phyloP scores from a whole-genome alignment of 2,888 invertebrate genomes.

The Alentia gelatinosa region DNA sequence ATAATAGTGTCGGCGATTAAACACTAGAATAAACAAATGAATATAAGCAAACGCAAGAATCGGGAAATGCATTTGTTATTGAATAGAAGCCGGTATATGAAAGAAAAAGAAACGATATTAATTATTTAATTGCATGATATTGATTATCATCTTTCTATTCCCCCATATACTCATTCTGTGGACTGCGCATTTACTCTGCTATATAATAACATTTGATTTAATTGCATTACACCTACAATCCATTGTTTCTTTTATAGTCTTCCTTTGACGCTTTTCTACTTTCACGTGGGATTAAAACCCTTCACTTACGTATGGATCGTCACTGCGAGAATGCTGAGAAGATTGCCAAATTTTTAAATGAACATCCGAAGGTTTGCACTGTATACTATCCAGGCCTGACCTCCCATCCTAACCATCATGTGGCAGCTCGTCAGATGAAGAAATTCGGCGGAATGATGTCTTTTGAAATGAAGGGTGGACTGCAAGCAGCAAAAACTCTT shows the following conservation, averaged over 20 bases:
- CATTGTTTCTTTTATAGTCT: conserved; percentile 59
- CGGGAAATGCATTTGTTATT: too few species aligned
- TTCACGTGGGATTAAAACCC: conserved; percentile 90
- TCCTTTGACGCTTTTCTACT: conserved; percentile 61
- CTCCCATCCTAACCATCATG: conserved; percentile 74
- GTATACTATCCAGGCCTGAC: conserved; percentile 86
- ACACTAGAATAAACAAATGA: too few species aligned
- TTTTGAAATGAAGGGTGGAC: conserved; percentile 90
- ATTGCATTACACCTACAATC: too few species aligned
- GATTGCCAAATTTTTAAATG: conserved; percentile 90
- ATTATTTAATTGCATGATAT: too few species aligned
- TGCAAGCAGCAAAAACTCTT: conserved; percentile 88
- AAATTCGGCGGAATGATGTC: conserved; percentile 96
- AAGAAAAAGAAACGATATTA: too few species aligned
- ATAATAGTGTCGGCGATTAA: too few species aligned
- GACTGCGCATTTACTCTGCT: too few species aligned
- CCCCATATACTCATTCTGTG: too few species aligned
- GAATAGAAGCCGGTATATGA: too few species aligned
- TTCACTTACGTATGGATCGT: conserved; percentile 93
- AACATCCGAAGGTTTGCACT: conserved; percentile 55
- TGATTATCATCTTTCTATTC: too few species aligned
- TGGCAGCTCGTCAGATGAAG: conserved; percentile 86
- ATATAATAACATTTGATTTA: too few species aligned
- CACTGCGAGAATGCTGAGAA: conserved; percentile 90
- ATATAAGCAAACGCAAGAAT: too few species aligned